phyloP scores from a whole-genome alignment of 2,888 invertebrate genomes.

The Melangyna quadrimaculata region DNA sequence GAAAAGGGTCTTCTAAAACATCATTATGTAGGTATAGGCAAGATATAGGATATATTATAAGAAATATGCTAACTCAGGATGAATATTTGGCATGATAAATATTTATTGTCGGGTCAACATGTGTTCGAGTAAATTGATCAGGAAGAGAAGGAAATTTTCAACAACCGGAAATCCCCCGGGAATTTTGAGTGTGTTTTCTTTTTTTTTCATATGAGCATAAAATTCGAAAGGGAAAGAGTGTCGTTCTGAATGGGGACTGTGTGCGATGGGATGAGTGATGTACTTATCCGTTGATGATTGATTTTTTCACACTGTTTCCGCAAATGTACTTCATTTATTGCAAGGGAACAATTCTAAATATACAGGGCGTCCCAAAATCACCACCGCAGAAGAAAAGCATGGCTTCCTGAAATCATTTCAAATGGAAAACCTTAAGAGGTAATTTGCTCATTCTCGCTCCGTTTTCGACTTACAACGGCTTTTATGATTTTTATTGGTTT shows the following conservation, averaged over 20 bases:
- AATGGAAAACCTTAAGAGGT: too few species aligned
- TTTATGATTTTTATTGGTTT: too few species aligned
- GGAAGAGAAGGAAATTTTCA: constrained; percentile 32
- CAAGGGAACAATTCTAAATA: too few species aligned
- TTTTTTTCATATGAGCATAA: background rate
- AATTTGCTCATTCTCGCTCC: too few species aligned
- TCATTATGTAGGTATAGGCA: background rate
- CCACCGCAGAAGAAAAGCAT: too few species aligned
- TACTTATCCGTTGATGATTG: background rate
- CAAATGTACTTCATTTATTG: too few species aligned
- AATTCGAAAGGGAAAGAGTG: background rate
- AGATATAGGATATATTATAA: background rate
- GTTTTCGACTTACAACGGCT: too few species aligned
- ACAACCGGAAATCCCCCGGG: constrained; percentile 17
- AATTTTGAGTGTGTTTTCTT: background rate
- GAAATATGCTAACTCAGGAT: constrained; percentile 28
- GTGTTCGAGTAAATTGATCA: constrained; percentile 38
- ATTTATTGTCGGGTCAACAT: constrained; percentile 53
- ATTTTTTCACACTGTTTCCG: too few species aligned
- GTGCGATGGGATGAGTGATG: background rate
- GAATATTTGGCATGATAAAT: constrained; percentile 38
- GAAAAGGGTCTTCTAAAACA: background rate
- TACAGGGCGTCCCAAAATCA: too few species aligned
- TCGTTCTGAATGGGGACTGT: background rate
- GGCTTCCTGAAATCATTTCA: too few species aligned